A percentile compares a stretch with the other conserved stretches of the same genome.
phyloP scores from a whole-genome alignment of 1,140 invertebrate species.

The Lepidurus apus region DNA sequence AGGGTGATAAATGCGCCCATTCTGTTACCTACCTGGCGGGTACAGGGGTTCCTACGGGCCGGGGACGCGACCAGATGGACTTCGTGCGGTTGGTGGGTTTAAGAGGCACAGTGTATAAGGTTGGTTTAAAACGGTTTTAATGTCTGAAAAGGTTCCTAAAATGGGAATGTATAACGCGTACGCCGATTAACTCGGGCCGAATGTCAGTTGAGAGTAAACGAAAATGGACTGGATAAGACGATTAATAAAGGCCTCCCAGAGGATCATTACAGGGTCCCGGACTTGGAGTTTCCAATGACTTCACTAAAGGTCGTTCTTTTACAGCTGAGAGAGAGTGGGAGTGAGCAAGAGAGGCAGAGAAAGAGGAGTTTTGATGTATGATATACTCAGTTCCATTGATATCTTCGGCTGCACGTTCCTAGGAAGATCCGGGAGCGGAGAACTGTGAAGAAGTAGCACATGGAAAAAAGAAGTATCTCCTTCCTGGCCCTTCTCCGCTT shows the following conservation, averaged over 20 bases:
- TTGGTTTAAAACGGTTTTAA: no score
- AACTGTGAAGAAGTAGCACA: background rate
- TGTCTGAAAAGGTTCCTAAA: background rate
- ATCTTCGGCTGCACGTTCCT: background rate
- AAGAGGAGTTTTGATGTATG: background rate
- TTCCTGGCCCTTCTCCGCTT: background rate
- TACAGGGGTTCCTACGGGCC: no score
- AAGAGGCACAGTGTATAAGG: no score
- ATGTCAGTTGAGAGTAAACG: background rate
- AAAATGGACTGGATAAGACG: background rate
- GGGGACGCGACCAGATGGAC: no score
- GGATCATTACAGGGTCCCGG: background rate
- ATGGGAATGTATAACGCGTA: background rate
- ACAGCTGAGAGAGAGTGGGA: background rate
- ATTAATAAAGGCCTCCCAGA: background rate
- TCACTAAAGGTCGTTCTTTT: background rate
- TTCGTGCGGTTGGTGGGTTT: no score
- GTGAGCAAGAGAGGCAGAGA: background rate
- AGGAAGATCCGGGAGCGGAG: background rate
- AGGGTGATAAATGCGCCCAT: no score
- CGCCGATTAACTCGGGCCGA: background rate
- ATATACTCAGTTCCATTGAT: background rate
- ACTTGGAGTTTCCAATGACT: background rate
- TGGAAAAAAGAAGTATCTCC: background rate
- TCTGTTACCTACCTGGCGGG: no score